Base-by-base conservation (phyloP, 1,140 invertebrate species). In the Temnothorax longispinosus region DNA sequence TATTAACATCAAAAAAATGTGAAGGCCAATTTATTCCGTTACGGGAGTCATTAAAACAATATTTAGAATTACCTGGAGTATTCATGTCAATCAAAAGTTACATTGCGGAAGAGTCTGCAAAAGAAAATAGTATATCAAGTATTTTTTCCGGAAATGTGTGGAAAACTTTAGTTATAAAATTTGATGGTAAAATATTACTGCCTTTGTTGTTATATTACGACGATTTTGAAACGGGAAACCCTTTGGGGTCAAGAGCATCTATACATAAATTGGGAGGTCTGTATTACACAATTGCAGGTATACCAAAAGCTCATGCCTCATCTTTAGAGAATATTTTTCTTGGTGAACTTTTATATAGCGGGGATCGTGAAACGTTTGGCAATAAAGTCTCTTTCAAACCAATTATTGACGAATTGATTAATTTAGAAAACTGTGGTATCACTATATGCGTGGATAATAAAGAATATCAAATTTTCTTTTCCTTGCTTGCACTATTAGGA, bases 311-410 rank as follows among this genome's bases (percentile, higher is more conserved):
- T 18, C 15, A 64, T 64, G 32, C 15, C 32, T 64, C 60, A 64
- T 35, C 32, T 64, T 64, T 64, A 64, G 32, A 64, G 6, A 64
- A 64, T 18, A 64, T 64, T 64, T 64, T 64, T 18, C 60, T 64
- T 38, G 32, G 13, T 64, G 32, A 35, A 35, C 6, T 64, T 64
- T 0, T 64, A 35, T 8, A 64, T 35, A 64, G 32, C 5, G 6
- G 5, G 13, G 32, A 64, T 64, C 60, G 60, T 35, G 60, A 35
- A 64, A 64, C 15, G 0, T 64, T 64, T 64, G 60, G 32, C 27
- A 64, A 64, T 64, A 64, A 18, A 64, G 15, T 64, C 0, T 64
- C 32, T 64, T 64, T 64, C 6, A 64, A 64, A 64, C 15, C 32
- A 18, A 8, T 64, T 35, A 64, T 64, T 64, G 18, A 64, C 7